A percentile compares a stretch with the other conserved stretches of the same genome.
Evolutionary conservation across 1,140 invertebrate species (phyloP).

Genomic region (Solen grandis): DNA sequence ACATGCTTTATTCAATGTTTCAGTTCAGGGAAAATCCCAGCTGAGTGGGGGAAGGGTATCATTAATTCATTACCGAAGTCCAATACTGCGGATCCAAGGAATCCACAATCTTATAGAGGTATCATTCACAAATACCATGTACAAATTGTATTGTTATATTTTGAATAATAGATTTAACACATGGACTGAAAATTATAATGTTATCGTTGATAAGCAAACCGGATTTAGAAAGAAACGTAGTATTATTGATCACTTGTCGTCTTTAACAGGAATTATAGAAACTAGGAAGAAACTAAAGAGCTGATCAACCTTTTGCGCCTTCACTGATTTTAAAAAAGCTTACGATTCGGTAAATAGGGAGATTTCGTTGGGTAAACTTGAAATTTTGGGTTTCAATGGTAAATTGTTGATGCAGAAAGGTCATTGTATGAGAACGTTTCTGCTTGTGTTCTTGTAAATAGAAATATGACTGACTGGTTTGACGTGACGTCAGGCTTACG

Average conservation of each 20-base stretch:
- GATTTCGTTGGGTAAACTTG: constrained; percentile 26
- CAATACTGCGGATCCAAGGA: background rate
- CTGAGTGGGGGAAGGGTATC: background rate
- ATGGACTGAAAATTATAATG: constrained; percentile 15
- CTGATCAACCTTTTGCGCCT: constrained; percentile 37
- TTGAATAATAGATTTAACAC: too few relatives aligned
- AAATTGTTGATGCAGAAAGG: constrained; percentile 20
- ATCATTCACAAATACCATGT: too few relatives aligned
- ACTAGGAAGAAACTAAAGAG: constrained; percentile 9
- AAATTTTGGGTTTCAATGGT: constrained; percentile 22
- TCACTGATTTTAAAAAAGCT: constrained; percentile 51
- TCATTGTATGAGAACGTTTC: too few relatives aligned
- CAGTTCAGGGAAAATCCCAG: background rate
- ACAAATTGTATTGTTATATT: too few relatives aligned
- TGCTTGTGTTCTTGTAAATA: too few relatives aligned
- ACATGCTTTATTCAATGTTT: constrained; percentile 18
- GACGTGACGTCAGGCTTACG: too few relatives aligned
- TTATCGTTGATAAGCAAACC: constrained; percentile 39
- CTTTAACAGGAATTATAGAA: too few relatives aligned
- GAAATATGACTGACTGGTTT: too few relatives aligned
- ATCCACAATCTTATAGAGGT: constrained; percentile 17
- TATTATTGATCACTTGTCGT: constrained; percentile 28
- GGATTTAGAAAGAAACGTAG: constrained; percentile 39
- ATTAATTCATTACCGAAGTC: constrained; percentile 12
- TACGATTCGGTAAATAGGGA: too few relatives aligned